Percentiles rank a stretch among this genome's conserved stretches.
Conservation (phyloP, 2,113 vertebrate genomes). For the Pterocles gutturalis region DNA sequence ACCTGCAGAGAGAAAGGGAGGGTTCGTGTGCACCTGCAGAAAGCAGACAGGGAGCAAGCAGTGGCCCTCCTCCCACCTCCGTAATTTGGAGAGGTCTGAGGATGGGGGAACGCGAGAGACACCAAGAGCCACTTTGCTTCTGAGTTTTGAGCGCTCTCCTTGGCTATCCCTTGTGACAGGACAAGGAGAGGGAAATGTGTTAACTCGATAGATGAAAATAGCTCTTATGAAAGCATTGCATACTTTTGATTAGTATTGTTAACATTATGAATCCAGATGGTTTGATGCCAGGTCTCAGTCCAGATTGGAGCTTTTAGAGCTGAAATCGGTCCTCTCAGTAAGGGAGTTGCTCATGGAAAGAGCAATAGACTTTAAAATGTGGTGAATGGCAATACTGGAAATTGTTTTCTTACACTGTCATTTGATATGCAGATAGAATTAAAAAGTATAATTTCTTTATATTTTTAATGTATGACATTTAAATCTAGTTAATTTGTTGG, state of each 20-base stretch:
- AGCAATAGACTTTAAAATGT: background rate
- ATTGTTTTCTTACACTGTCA: background rate
- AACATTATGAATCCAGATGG: background rate
- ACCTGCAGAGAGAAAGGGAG: background rate
- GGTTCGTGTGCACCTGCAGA: background rate
- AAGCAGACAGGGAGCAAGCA: background rate
- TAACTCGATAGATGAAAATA: background rate
- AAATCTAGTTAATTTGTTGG: background rate
- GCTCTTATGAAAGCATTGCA: background rate
- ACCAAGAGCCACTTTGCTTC: background rate
- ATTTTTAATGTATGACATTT: background rate
- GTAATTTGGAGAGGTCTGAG: background rate
- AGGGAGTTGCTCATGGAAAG: background rate
- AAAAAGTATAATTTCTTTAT: background rate
- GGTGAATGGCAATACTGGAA: background rate
- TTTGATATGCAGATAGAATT: background rate
- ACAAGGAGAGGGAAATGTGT: background rate
- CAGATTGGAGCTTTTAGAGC: background rate
- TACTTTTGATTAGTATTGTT: background rate
- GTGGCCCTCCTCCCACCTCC: background rate
- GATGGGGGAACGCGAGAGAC: rapidly evolving
- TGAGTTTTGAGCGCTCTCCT: rapidly evolving
- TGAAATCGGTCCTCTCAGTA: background rate
- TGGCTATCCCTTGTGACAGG: background rate
- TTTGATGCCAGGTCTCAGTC: background rate